Evolutionary conservation across 2,113 vertebrate genomes (phyloP), one percentile per base, ranked within the genome.

Genomic region (Axis porcinus): DNA sequence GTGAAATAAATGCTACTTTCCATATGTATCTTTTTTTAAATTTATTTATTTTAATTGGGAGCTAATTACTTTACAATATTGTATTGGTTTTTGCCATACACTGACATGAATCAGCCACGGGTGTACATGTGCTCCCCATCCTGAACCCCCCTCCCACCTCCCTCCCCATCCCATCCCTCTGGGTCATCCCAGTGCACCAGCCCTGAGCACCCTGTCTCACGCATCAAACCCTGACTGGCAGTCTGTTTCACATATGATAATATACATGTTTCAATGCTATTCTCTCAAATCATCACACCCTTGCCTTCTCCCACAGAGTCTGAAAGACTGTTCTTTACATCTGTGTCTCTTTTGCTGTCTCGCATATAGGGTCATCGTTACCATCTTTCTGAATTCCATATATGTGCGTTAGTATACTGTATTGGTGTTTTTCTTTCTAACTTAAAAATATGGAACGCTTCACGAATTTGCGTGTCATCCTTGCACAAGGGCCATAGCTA

Each of bases 1-100:
- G n/a, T 83, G 21, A 92, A 92, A 58, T 82, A 92, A 92, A 92
- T 70, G 50, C 33, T 70, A 95, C 30, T 82, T 95, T 79, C 70
- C 14, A 86, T 40, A 62, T 0, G 3, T 91, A 64, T 76, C 45
- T 43, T 55, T 95, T 64, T 58, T 70, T 6, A 0, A 67, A 67
- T 67, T 67, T 67, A 70, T 70, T 70, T 67, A 36, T 70, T 36
- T 36, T 36, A 70, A 70, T 40, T 70, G 67, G 67, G 23, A 40
- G 19, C 67, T 70, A 70, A 70, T 70, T 70, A 70, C 67, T 36
- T 36, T 36, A 40, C n/a, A 70, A 70, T 70, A 40, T 13, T 70
- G n/a, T 70, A 40, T 19, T 40, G 19, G n/a, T 40, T 70, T 70
- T 40, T 40, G 67, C 5, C 67, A 70, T 40, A 70, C n/a, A 70